These are phyloP conservation scores for Lochmaea crataegi DNA, from an alignment of 2,888 invertebrate genomes.

Conservation along the genomic window DNA sequence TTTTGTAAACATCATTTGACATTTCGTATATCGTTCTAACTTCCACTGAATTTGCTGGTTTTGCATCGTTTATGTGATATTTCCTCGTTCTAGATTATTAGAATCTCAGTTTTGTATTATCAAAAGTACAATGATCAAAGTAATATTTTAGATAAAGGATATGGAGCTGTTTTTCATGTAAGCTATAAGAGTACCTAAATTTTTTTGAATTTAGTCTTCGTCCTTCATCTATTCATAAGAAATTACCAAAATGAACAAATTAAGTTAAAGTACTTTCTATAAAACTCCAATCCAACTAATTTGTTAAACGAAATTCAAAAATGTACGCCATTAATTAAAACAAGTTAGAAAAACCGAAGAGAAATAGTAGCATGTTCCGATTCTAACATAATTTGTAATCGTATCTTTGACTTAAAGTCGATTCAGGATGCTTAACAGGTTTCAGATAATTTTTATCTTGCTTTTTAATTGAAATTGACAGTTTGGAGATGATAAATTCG, in stretches of 20 bases:
- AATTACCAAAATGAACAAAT: background rate
- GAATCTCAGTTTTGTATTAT: too few species aligned
- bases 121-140: too few species aligned
- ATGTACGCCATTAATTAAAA: constrained; percentile 22
- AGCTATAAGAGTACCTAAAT: too few species aligned
- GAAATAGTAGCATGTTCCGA: constrained; percentile 29
- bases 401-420: constrained; percentile 35
- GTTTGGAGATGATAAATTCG: constrained; percentile 49
- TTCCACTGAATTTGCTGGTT: too few species aligned
- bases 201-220: too few species aligned
- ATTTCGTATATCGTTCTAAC: too few species aligned
- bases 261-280: background rate
- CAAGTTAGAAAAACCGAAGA: constrained; percentile 14
- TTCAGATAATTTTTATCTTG: constrained; percentile 46
- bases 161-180: too few species aligned
- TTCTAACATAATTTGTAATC: constrained; percentile 30
- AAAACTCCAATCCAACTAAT: background rate
- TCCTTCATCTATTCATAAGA: background rate
- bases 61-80: too few species aligned
- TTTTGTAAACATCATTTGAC: too few species aligned
- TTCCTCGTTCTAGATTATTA: too few species aligned
- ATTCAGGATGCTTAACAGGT: constrained; percentile 44
- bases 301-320: constrained; percentile 5
- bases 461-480: constrained; percentile 52
- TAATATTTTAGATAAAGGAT: too few species aligned